Percentiles rank a stretch among this genome's conserved stretches.
Conservation (phyloP, 2,888 invertebrate species). For the Parnassius glacialis region DNA sequence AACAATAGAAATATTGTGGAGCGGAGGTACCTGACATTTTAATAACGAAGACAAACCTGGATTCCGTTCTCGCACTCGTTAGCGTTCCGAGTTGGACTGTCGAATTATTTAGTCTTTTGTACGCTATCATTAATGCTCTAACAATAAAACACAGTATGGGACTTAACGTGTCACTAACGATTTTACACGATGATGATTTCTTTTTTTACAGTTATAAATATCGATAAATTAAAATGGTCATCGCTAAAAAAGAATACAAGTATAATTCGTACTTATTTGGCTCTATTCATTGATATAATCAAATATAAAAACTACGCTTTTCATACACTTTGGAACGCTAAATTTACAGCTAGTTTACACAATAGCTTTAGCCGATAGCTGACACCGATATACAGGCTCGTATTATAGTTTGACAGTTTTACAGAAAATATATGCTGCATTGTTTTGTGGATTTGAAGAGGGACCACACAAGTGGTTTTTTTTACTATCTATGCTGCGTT, state of each 20-base stretch:
- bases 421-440: not conserved
- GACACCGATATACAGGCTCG: constrained; percentile 1
- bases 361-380: constrained; percentile 9
- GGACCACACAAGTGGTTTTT: not conserved
- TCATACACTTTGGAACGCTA: not conserved
- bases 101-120: constrained; percentile 16
- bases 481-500: not conserved
- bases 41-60: constrained; percentile 20
- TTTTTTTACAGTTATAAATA: constrained; percentile 10
- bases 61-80: constrained; percentile 11
- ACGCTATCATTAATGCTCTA: constrained; percentile 14
- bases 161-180: constrained; percentile 3
- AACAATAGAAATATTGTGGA: constrained; percentile 20
- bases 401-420: not conserved
- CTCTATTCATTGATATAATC: constrained; percentile 5
- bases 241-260: constrained; percentile 10
- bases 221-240: constrained; percentile 2
- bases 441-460: too few relatives aligned
- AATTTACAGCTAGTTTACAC: constrained; percentile 14
- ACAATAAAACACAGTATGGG: constrained; percentile 14
- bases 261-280: constrained; percentile 9
- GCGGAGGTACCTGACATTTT: constrained; percentile 14
- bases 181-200: not conserved
- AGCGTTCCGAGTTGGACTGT: constrained; percentile 6
- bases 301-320: constrained; percentile 5